phyloP scores from a whole-genome alignment of 2,113 vertebrate genomes.

The Gnathonemus echidnorhynchus region DNA sequence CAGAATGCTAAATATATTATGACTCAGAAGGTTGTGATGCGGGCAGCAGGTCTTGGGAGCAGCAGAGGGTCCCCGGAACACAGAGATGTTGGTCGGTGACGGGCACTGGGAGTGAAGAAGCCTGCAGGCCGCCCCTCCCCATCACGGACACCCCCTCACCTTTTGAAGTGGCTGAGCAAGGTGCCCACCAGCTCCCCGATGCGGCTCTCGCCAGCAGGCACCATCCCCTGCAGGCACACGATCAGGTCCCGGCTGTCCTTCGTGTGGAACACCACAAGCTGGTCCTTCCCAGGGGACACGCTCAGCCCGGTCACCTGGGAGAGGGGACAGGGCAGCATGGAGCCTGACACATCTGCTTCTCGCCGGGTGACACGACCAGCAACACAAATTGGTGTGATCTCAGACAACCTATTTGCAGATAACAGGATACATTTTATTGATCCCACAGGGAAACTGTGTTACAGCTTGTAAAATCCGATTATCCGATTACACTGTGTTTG shows the following conservation, averaged over 20 bases:
- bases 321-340: conserved; percentile 14
- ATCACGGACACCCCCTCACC: conserved; percentile 50
- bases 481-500: neutral
- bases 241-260: conserved; percentile 93
- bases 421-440: neutral
- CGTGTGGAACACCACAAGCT: conserved; percentile 93
- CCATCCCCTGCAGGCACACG: conserved; percentile 80
- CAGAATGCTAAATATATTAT: neutral
- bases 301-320: conserved; percentile 84
- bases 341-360: neutral
- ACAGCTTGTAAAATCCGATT: neutral
- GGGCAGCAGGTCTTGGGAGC: neutral
- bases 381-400: neutral
- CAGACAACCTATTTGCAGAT: neutral
- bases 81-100: neutral
- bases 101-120: neutral
- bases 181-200: conserved; percentile 92
- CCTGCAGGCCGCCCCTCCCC: no score
- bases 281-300: conserved; percentile 91
- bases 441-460: neutral
- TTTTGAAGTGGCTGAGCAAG: conserved; percentile 89
- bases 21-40: neutral
- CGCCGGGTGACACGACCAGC: neutral
- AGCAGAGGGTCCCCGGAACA: neutral
- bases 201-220: conserved; percentile 75